phyloP scores from a whole-genome alignment of 2,888 invertebrate genomes.

The Lycophotia porphyrea region DNA sequence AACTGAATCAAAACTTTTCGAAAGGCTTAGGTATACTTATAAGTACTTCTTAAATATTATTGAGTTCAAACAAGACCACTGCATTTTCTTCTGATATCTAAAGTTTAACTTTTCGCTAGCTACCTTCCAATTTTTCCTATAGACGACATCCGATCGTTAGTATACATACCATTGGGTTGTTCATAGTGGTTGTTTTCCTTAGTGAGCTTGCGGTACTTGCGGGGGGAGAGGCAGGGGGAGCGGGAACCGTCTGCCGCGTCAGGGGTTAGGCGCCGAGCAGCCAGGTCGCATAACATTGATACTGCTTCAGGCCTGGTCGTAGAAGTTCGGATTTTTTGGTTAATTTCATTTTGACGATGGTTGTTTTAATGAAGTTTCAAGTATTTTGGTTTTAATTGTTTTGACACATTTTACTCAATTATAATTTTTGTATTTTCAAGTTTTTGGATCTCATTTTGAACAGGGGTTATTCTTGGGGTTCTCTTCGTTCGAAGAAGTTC shows the following conservation, averaged over 20 bases:
- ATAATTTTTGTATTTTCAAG: neutral
- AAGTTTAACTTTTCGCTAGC: neutral
- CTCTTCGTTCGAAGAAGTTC: neutral
- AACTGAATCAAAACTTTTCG: neutral
- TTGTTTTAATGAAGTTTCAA: neutral
- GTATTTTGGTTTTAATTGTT: neutral
- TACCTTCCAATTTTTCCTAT: conserved; percentile 10
- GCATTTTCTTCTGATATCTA: neutral
- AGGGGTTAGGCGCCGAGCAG: conserved; percentile 93
- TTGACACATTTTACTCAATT: no score
- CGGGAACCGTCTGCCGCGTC: conserved; percentile 88
- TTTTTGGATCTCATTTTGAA: neutral
- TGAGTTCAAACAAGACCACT: neutral
- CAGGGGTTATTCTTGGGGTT: neutral
- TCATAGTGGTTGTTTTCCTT: conserved; percentile 90
- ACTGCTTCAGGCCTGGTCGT: conserved; percentile 94
- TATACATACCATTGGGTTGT: conserved; percentile 84
- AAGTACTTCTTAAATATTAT: neutral
- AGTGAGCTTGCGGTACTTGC: conserved; percentile 90
- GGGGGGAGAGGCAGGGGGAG: conserved; percentile 91
- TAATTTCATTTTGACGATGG: neutral
- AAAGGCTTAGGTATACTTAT: neutral
- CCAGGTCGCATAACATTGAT: conserved; percentile 95
- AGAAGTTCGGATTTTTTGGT: neutral
- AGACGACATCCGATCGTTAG: conserved; percentile 11